Evolutionary conservation across 2,797 vertebrate species (phyloP).

Genomic region (Xenopus petersii): DNA sequence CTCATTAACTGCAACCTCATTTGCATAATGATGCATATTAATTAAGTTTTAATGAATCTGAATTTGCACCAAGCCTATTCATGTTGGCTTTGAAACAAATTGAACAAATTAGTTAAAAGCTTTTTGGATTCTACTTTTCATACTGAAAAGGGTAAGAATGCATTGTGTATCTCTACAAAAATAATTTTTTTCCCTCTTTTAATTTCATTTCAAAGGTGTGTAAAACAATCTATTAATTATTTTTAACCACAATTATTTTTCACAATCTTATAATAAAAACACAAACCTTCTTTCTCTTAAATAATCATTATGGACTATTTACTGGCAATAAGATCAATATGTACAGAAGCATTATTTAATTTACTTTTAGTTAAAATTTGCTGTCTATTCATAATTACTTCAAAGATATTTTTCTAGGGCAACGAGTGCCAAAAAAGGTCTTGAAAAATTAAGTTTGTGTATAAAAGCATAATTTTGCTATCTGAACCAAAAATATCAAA

Average conservation of each 20-base stretch:
- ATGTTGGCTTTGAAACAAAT: slow-evolving; percentile 99
- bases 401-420: no score
- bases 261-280: slow-evolving; percentile 81
- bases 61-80: slow-evolving; percentile 98
- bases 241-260: slow-evolving; percentile 92
- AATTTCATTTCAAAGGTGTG: slow-evolving; percentile 81
- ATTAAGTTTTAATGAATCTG: slow-evolving; percentile 99
- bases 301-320: slow-evolving; percentile 61
- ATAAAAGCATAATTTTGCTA: no score
- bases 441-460: no score
- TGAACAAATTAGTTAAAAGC: slow-evolving; percentile 99
- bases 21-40: slow-evolving; percentile 99
- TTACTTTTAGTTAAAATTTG: neutral
- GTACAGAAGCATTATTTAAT: slow-evolving; percentile 10
- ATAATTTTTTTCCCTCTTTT: slow-evolving; percentile 76
- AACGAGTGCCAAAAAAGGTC: no score
- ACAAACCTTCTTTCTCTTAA: slow-evolving; percentile 65
- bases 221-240: slow-evolving; percentile 96
- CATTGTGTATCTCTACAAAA: slow-evolving; percentile 88
- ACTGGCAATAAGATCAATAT: slow-evolving; percentile 59
- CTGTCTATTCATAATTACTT: neutral
- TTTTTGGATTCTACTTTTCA: slow-evolving; percentile 98
- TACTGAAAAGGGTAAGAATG: slow-evolving; percentile 95
- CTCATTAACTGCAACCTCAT: slow-evolving; percentile 99
- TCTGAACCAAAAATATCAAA: no score